phyloP scores from a whole-genome alignment of 2,888 invertebrate genomes.

The Disparrhopalites patrizii region DNA sequence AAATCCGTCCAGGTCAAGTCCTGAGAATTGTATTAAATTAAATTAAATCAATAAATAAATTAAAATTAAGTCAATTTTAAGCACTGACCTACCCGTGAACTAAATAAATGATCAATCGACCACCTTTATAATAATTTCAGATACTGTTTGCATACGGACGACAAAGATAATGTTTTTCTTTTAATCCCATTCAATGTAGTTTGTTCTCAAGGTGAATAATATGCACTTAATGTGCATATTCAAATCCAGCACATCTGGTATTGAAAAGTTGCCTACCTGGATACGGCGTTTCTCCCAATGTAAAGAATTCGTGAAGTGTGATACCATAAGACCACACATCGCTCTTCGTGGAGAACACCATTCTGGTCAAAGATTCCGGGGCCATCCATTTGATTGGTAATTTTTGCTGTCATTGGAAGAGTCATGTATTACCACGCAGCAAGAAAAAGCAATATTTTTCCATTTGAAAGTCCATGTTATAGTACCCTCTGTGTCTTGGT shows the following conservation, averaged over 20 bases:
- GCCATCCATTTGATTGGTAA: slow-evolving; percentile 3
- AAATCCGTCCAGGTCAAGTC: neutral
- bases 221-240: no score
- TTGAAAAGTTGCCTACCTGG: neutral
- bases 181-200: no score
- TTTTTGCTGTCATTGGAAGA: neutral
- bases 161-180: no score
- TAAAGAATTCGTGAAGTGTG: neutral
- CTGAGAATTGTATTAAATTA: neutral
- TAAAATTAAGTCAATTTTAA: neutral
- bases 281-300: neutral
- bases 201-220: no score
- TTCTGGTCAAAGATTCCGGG: neutral
- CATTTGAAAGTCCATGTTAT: no score
- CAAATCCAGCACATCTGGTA: no score
- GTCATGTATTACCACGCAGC: no score
- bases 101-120: neutral
- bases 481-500: neutral
- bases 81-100: neutral
- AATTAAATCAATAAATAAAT: neutral
- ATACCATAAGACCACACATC: neutral
- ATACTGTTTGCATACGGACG: no score
- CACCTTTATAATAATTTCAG: neutral
- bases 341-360: neutral
- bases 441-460: no score